Evolutionary conservation across 2,888 invertebrate species (phyloP).

Genomic region (Agrilus biguttatus): DNA sequence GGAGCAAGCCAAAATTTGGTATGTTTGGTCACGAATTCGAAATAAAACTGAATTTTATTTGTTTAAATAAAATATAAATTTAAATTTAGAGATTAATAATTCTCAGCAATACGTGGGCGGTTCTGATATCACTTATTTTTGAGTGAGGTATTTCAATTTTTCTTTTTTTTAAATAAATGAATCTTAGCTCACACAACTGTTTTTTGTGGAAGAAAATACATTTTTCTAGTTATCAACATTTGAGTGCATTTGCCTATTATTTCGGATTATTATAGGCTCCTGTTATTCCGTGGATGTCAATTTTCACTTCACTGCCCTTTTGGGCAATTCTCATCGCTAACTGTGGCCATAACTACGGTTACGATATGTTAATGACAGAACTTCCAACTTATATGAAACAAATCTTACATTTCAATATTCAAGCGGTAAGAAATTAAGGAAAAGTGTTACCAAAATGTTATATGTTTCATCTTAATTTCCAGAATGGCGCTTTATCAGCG

Average conservation of each 20-base stretch:
- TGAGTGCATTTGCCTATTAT: too few species aligned
- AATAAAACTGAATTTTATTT: too few species aligned
- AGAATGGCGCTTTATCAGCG: slow-evolving; percentile 75
- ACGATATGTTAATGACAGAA: slow-evolving; percentile 81
- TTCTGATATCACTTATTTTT: too few species aligned
- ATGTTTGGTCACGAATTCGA: too few species aligned
- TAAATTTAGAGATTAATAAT: too few species aligned
- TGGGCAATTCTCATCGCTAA: slow-evolving; percentile 80
- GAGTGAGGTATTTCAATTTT: too few species aligned
- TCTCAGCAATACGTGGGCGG: too few species aligned
- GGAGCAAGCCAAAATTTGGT: slow-evolving; percentile 61
- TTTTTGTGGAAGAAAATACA: too few species aligned
- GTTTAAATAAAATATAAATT: too few species aligned
- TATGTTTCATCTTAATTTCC: slow-evolving; percentile 20
- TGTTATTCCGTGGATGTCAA: slow-evolving; percentile 69
- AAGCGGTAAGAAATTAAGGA: slow-evolving; percentile 41
- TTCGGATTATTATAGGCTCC: slow-evolving; percentile 61
- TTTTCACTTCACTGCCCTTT: slow-evolving; percentile 64
- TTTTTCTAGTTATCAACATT: too few species aligned
- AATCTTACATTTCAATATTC: slow-evolving; percentile 69
- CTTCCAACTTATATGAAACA: slow-evolving; percentile 83
- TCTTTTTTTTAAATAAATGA: too few species aligned
- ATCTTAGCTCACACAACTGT: too few species aligned
- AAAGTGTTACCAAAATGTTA: not conserved
- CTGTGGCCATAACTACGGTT: slow-evolving; percentile 85